Percentiles rank a stretch among this genome's conserved stretches.
phyloP scores from a whole-genome alignment of 2,113 vertebrate species.

The Rhabdornis inornatus region DNA sequence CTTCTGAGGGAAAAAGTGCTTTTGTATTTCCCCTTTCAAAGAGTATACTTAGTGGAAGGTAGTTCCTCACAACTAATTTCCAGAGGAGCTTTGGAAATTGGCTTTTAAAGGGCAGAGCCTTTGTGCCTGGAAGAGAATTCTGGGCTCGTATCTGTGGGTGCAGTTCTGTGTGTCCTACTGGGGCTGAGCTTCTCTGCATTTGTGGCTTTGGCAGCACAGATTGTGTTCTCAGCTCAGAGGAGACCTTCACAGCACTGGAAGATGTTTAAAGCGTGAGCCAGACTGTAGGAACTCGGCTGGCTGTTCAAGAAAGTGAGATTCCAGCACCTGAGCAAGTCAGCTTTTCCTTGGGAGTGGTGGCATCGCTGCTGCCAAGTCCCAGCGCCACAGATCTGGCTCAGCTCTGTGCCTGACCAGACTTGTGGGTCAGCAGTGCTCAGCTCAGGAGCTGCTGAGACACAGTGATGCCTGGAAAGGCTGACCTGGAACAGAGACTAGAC shows the following conservation, averaged over 20 bases:
- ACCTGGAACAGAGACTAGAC: no score
- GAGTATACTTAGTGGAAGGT: neutral
- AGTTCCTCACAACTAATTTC: neutral
- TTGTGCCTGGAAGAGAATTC: neutral
- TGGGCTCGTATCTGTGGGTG: fast-evolving
- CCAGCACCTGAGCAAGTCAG: neutral
- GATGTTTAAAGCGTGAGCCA: neutral
- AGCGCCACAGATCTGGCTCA: neutral
- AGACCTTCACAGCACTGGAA: neutral
- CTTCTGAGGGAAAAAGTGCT: neutral
- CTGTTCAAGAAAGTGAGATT: neutral
- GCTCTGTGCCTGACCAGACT: neutral
- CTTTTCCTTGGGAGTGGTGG: neutral
- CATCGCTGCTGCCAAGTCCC: neutral
- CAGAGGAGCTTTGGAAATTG: neutral
- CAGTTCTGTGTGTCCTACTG: fast-evolving
- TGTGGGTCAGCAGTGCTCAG: fast-evolving
- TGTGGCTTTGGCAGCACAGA: neutral
- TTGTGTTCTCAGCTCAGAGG: neutral
- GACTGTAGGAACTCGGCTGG: neutral
- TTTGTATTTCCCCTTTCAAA: neutral
- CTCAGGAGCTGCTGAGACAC: fast-evolving
- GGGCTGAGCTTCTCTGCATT: neutral
- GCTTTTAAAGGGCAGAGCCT: neutral
- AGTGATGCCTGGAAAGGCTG: neutral